phyloP scores from a whole-genome alignment of 2,797 vertebrate species.

The Bryconaethiops microstoma region DNA sequence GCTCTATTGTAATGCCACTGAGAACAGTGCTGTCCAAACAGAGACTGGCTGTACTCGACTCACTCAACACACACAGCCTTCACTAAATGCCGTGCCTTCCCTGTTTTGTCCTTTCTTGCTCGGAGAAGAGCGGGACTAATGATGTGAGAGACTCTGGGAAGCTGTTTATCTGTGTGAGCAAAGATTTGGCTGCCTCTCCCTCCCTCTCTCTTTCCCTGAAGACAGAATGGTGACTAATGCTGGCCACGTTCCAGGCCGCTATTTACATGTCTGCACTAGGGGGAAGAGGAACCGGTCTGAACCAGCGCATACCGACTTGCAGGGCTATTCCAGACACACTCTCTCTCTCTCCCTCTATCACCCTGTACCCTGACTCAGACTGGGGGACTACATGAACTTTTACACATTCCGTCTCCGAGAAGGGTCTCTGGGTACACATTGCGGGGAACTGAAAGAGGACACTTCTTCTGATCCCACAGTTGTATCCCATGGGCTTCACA shows the following conservation, averaged over 20 bases:
- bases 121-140: constrained; percentile 11
- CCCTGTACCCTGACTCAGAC: constrained; percentile 62
- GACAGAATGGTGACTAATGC: constrained; percentile 61
- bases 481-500: not conserved
- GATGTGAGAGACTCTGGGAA: constrained; percentile 37
- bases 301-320: constrained; percentile 72
- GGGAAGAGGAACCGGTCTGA: constrained; percentile 76
- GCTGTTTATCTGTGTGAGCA: constrained; percentile 38
- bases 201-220: constrained; percentile 40
- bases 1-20: not conserved
- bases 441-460: constrained; percentile 63
- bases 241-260: constrained; percentile 56
- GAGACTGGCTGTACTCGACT: constrained; percentile 1
- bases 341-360: constrained; percentile 49
- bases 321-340: constrained; percentile 58
- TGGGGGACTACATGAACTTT: constrained; percentile 61
- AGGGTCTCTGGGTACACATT: constrained; percentile 62
- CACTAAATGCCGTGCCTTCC: constrained; percentile 13
- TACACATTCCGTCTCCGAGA: constrained; percentile 69
- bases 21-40: not conserved
- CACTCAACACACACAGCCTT: constrained; percentile 1
- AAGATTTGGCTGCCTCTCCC: constrained; percentile 4
- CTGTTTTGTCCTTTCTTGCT: constrained; percentile 33
- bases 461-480: constrained; percentile 24
- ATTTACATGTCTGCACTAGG: constrained; percentile 65